A percentile compares a stretch with the other conserved stretches of the same genome.
These are phyloP conservation scores for Oostethus manadensis DNA, from an alignment of 2,113 vertebrate genomes.

Conservation along the genomic window DNA sequence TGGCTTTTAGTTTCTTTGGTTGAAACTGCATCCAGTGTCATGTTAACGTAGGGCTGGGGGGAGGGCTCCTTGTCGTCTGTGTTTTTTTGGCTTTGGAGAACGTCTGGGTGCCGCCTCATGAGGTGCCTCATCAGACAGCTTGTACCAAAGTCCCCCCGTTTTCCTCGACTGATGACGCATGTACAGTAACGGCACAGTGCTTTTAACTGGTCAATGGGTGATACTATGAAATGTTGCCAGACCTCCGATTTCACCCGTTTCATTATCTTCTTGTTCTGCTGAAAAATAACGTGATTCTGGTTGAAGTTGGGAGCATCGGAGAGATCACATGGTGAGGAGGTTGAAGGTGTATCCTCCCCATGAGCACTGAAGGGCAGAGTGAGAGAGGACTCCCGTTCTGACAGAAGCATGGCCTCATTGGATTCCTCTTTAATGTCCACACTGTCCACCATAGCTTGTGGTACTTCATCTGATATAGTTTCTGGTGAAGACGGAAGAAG, in stretches of 20 bases:
- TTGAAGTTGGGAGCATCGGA: conserved; percentile 61
- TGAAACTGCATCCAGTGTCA: conserved; percentile 75
- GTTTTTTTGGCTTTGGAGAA: conserved; percentile 83
- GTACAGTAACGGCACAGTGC: conserved; percentile 89
- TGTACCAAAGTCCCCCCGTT: conserved; percentile 89
- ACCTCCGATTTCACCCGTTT: conserved; percentile 91
- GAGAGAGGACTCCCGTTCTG: conserved; percentile 67
- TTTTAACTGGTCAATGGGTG: conserved; percentile 86
- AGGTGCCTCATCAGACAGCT: conserved; percentile 94
- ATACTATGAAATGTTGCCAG: conserved; percentile 91
- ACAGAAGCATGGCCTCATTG: conserved; percentile 69
- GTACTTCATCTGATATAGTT: conserved; percentile 68
- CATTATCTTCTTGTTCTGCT: conserved; percentile 92
- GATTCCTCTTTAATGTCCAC: conserved; percentile 72
- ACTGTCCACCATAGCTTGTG: conserved; percentile 55
- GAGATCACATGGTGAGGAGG: conserved; percentile 76
- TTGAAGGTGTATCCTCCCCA: conserved; percentile 65
- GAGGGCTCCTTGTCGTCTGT: conserved; percentile 61
- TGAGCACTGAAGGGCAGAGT: conserved; percentile 75
- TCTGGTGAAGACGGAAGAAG: conserved; percentile 79
- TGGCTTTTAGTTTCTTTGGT: conserved; percentile 70
- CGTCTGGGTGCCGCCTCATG: conserved; percentile 83
- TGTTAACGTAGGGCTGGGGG: conserved; percentile 70
- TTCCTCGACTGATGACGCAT: conserved; percentile 89
- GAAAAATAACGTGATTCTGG: conserved; percentile 77